Base-by-base conservation (phyloP, 1,140 invertebrate species). In the Cotesia glomerata region DNA sequence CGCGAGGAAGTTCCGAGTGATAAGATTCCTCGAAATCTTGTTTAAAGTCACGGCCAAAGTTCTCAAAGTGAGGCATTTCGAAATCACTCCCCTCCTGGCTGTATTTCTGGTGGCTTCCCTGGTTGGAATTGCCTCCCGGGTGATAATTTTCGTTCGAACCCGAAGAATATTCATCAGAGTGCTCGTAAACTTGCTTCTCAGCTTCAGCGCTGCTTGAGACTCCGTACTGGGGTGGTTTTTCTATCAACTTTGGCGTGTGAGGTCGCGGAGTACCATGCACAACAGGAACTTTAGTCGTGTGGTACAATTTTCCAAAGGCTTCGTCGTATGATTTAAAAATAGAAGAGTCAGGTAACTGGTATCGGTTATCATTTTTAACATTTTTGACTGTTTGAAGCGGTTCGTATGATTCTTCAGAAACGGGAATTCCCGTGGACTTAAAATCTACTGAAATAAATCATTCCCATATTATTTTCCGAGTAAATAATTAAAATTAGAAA, bases 1-100 rank as follows among this genome's bases (percentile, higher is more conserved):
- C 64, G 75, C 78, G 79, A 0, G 77, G 72, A 7, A 73, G 52
- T 36, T 83, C 78, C 52, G 69, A 71, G 26, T 45, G 79, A 39
- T 84, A 82, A 56, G 77, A 76, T 4, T 78, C 73, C 39, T 84
- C 83, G 16, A 81, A 83, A 51, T 85, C 80, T n/a, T 76, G 71
- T 0, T 82, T 79, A 9, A 78, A 81, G 34, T 80, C 78, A 63
- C 74, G 74, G 0, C 65, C 77, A 34, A 61, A 74, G 18, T 77
- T 76, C 13, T 73, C 11, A 18, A 36, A 35, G 8, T 64, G 39
- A 45, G 39, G 39, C 5, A 7, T 39, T 5, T 35, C 59, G 26
- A 45, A 64, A 58, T 81, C 3, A 52, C 26, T 77, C 13, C 81
- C 79, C 7, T 80, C 79, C 1, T 81, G 76, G 1, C 79, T 72